Evolutionary conservation across 2,888 invertebrate genomes (phyloP).

Genomic region (Choristoneura rosaceana): DNA sequence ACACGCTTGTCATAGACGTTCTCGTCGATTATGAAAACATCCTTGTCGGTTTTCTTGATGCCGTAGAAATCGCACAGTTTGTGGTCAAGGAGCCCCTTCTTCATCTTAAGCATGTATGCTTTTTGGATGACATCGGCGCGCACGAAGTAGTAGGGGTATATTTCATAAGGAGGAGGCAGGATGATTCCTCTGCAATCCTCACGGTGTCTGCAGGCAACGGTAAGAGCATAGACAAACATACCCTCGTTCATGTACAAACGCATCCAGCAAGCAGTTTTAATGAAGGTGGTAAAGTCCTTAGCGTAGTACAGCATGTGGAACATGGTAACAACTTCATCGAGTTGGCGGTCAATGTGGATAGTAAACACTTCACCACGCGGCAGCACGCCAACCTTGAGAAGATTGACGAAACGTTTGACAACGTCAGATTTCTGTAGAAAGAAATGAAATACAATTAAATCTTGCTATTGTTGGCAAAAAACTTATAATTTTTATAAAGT

Average conservation of each 20-base stretch:
- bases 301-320: slow-evolving; percentile 84
- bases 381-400: slow-evolving; percentile 82
- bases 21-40: slow-evolving; percentile 86
- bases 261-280: slow-evolving; percentile 82
- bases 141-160: slow-evolving; percentile 88
- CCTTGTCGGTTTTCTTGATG: slow-evolving; percentile 78
- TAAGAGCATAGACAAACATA: slow-evolving; percentile 85
- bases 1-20: slow-evolving; percentile 87
- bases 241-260: slow-evolving; percentile 83
- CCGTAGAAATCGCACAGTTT: slow-evolving; percentile 83
- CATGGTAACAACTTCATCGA: slow-evolving; percentile 80
- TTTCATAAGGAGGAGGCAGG: slow-evolving; percentile 85
- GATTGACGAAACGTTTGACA: slow-evolving; percentile 85
- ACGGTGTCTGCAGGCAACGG: slow-evolving; percentile 82
- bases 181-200: slow-evolving; percentile 80
- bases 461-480: not conserved
- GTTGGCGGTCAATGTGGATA: slow-evolving; percentile 76
- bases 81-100: slow-evolving; percentile 71
- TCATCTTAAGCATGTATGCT: slow-evolving; percentile 82
- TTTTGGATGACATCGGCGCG: slow-evolving; percentile 88
- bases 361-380: slow-evolving; percentile 84
- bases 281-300: slow-evolving; percentile 81
- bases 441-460: not conserved
- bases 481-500: not conserved
- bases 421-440: slow-evolving; percentile 82